Evolutionary conservation across 2,797 vertebrate species (phyloP), one percentile per base, ranked within the genome.

Genomic region (Anas bahamensis): DNA sequence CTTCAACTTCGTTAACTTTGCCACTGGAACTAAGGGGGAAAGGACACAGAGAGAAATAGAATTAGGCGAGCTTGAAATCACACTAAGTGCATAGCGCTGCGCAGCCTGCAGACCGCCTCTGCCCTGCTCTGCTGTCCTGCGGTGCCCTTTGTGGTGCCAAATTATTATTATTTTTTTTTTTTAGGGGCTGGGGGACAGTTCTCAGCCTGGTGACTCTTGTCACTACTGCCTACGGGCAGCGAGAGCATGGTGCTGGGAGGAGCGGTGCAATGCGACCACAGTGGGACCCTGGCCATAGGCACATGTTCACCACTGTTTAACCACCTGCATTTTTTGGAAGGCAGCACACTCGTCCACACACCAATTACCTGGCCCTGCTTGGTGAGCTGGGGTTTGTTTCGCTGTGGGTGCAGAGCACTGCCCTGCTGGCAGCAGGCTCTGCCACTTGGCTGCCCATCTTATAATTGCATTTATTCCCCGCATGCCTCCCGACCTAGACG

Each of bases 1-100:
- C 99, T 94, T 98, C 98, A 1, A 98, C 97, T 89, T 97, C 97
- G 14, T 96, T 98, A 91, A 98, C 17, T 46, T 97, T 97, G 81
- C 98, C 98, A 74, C 98, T 98, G 37, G 93, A 22, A 88, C 99
- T 99, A 93, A 82, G 86, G 55, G 22, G 26, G 92, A 52, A 90
- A 89, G 1, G 9, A 83, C 24, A 86, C 42, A 21, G 31, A 0
- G 5, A 92, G 41, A 83, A 72, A 77, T 39, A 46, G 64, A 86
- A 66, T 46, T 39, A 44, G 17, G 3, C 29, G 21, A 57, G 6
- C 61, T 65, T 33, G 31, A 85, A 81, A 77, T 77, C 1, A 21
- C 13, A 10, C 42, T 42, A 42, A 42, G 42, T 2, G 4, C 42
- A 42, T 5, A 10, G 42, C 4, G 17, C 42, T 18, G 42, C 17